Evolutionary conservation across 2,888 invertebrate genomes (phyloP).

Genomic region (Subacronicta megacephala): DNA sequence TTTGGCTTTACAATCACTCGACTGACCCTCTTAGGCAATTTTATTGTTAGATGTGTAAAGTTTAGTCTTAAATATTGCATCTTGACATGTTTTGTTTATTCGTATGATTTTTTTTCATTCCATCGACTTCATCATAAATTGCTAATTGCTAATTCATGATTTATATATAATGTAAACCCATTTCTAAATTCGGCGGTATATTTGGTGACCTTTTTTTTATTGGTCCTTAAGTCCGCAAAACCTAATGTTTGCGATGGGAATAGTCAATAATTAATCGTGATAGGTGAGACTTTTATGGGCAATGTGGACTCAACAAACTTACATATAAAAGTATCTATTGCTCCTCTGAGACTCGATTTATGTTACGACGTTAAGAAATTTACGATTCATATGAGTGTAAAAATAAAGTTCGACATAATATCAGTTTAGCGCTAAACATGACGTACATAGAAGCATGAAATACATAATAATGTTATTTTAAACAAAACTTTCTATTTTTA

Average conservation of each 20-base stretch:
- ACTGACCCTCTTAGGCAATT: conserved; percentile 35
- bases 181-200: too few species aligned
- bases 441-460: too few species aligned
- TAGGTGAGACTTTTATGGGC: not conserved
- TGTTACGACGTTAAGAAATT: not conserved
- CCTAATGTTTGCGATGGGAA: conserved; percentile 1
- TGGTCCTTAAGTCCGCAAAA: conserved; percentile 1
- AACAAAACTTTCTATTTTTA: too few species aligned
- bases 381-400: not conserved
- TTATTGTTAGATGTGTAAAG: conserved; percentile 43
- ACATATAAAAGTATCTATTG: not conserved
- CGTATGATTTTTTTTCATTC: not conserved
- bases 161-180: not conserved
- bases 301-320: not conserved
- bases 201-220: too few species aligned
- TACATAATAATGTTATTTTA: too few species aligned
- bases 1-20: conserved; percentile 34
- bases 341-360: not conserved
- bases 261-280: not conserved
- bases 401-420: not conserved
- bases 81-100: conserved; percentile 15
- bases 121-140: not conserved
- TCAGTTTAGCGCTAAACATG: not conserved
- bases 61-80: conserved; percentile 24
- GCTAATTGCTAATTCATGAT: not conserved